Base-by-base conservation (phyloP, 2,888 invertebrate genomes). In the Notodonta ziczac region DNA sequence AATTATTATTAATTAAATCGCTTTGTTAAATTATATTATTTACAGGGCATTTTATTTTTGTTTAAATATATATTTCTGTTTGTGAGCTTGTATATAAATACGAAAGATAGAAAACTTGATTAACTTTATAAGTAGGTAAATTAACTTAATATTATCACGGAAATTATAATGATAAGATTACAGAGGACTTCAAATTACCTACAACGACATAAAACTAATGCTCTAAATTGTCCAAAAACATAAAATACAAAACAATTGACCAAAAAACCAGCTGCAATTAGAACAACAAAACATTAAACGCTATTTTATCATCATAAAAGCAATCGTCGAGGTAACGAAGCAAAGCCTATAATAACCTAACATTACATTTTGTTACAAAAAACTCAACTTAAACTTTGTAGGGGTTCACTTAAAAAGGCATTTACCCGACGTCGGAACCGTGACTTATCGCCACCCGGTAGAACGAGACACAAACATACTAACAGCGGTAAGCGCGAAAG, bases 331-430 rank as follows among this genome's bases (percentile, higher is more conserved):
- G 66, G 80, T 84, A 88, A 85, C 85, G 84, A 83, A 78, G 71
- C 77, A 72, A 70, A 73, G 69, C 73, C 73, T 66, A 73, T 82
- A 81, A 81, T 68, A 74, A 72, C 64, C 39, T 65, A 54, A 70
- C 70, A 70, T 77, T 77, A 85, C 81, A 83, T 81, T 84, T 80
- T 78, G 72, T 80, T 73, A 77, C 70, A 83, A 84, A 85, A 87
- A 84, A 79, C 66, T 74, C 69, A 70, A 66, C 76, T 69, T 69
- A 72, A 76, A 81, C 78, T 74, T 74, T 70, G 78, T 80, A 74
- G 75, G 78, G 77, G 85, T 85, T 86, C 90, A 89, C 90, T 91
- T 91, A 91, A 91, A 91, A 91, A 90, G 72, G 83, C 90, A 89
- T 90, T 90, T 91, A 82, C 86, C 79, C 80, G 72, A 73, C 79